Evolutionary conservation across 2,113 vertebrate genomes (phyloP).

Genomic region (Heptranchias perlo): DNA sequence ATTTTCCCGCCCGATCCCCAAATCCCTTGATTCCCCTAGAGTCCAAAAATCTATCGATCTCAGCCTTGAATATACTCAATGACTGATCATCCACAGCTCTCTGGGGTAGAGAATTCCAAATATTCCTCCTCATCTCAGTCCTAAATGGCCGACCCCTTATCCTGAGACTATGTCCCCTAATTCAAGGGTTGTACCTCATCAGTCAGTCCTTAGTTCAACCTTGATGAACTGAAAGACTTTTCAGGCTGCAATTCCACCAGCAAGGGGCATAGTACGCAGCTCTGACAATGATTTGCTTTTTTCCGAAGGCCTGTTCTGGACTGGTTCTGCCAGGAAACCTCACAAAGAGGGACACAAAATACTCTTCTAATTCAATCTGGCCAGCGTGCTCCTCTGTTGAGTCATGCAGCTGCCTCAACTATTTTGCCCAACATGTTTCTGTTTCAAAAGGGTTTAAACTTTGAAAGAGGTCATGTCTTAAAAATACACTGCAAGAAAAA

Average conservation of each 20-base stretch:
- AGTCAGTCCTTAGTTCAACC: neutral
- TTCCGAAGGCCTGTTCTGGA: neutral
- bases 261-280: neutral
- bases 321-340: neutral
- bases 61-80: no score
- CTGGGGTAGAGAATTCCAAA: no score
- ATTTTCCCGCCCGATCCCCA: no score
- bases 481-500: neutral
- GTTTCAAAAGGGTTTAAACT: neutral
- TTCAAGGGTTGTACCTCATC: neutral
- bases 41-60: no score
- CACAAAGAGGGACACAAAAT: neutral
- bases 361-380: neutral
- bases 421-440: neutral
- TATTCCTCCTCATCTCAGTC: no score
- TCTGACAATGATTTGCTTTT: no score
- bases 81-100: no score
- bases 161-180: no score
- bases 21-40: no score
- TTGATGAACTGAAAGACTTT: neutral
- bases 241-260: neutral
- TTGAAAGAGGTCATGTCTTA: neutral
- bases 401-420: neutral
- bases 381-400: neutral
- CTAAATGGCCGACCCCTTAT: no score